A percentile compares a stretch with the other conserved stretches of the same genome.
phyloP scores from a whole-genome alignment of 2,888 invertebrate species.

The Chaetoderma sp. region DNA sequence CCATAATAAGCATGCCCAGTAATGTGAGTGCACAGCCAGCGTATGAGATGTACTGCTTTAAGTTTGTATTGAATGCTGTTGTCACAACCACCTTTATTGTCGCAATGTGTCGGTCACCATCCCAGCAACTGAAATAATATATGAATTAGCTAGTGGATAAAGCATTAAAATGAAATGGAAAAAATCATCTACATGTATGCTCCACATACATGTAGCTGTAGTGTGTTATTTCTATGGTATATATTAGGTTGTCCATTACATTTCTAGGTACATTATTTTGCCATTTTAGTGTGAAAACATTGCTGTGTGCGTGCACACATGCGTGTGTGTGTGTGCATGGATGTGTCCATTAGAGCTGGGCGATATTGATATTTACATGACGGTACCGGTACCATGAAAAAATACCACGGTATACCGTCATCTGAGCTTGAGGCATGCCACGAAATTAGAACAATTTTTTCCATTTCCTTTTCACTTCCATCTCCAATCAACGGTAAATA shows the following conservation, averaged over 20 bases:
- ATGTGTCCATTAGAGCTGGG: too few relatives aligned
- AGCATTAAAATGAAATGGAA: neutral
- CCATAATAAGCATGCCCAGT: constrained; percentile 23
- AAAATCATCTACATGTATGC: neutral
- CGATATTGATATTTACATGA: too few relatives aligned
- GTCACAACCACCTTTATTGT: constrained; percentile 75
- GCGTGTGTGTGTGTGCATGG: neutral
- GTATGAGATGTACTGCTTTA: constrained; percentile 52
- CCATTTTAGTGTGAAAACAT: neutral
- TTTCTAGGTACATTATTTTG: neutral
- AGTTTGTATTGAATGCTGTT: constrained; percentile 66
- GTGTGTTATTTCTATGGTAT: too few relatives aligned
- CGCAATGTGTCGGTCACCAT: constrained; percentile 74
- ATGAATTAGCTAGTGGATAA: neutral
- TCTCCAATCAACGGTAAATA: too few relatives aligned
- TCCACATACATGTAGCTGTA: neutral
- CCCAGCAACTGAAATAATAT: constrained; percentile 76
- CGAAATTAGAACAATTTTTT: too few relatives aligned
- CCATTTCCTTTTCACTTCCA: neutral
- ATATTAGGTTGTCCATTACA: too few relatives aligned
- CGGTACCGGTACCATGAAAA: too few relatives aligned
- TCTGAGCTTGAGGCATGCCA: too few relatives aligned
- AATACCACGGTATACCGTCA: too few relatives aligned
- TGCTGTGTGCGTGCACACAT: neutral
- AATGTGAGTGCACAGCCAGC: constrained; percentile 46